Conservation (phyloP, 1,140 invertebrate species). For the Sycophila sp. region DNA sequence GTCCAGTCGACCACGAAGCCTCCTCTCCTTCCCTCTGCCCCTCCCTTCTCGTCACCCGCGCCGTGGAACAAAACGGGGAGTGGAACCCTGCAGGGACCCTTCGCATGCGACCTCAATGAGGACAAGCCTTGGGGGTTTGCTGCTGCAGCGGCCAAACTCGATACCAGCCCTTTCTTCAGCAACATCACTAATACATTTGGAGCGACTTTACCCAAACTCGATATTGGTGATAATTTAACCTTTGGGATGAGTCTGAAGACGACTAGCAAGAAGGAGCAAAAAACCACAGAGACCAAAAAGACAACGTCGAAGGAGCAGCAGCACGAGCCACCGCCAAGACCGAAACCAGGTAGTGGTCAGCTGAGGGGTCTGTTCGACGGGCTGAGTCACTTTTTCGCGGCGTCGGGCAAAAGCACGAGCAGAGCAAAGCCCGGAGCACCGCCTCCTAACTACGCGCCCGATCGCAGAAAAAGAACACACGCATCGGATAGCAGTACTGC, state of each 20-base stretch:
- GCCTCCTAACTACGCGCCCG: slow-evolving; percentile 67
- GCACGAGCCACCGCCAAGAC: neutral
- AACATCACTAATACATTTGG: slow-evolving; percentile 57
- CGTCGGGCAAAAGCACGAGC: slow-evolving; percentile 71
- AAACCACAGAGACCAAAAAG: slow-evolving; percentile 18
- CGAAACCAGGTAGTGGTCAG: slow-evolving; percentile 69
- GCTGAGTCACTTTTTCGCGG: slow-evolving; percentile 84
- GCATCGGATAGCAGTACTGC: neutral
- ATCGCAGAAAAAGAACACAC: slow-evolving; percentile 59
- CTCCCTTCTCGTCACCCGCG: neutral
- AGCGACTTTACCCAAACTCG: slow-evolving; percentile 56
- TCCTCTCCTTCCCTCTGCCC: neutral
- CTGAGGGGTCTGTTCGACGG: slow-evolving; percentile 84
- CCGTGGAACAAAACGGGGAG: slow-evolving; percentile 46
- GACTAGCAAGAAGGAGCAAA: slow-evolving; percentile 18
- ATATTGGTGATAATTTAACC: slow-evolving; percentile 53
- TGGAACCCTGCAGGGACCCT: slow-evolving; percentile 57
- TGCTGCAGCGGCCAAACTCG: slow-evolving; percentile 69
- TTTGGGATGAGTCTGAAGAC: slow-evolving; percentile 46
- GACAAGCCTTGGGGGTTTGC: slow-evolving; percentile 83
- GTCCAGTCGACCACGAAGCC: neutral
- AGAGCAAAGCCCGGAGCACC: slow-evolving; percentile 64
- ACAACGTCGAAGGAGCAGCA: neutral
- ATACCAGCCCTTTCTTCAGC: slow-evolving; percentile 57
- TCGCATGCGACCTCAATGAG: slow-evolving; percentile 58